Evolutionary conservation across 2,888 invertebrate species (phyloP).

Genomic region (Poecilus cupreus): DNA sequence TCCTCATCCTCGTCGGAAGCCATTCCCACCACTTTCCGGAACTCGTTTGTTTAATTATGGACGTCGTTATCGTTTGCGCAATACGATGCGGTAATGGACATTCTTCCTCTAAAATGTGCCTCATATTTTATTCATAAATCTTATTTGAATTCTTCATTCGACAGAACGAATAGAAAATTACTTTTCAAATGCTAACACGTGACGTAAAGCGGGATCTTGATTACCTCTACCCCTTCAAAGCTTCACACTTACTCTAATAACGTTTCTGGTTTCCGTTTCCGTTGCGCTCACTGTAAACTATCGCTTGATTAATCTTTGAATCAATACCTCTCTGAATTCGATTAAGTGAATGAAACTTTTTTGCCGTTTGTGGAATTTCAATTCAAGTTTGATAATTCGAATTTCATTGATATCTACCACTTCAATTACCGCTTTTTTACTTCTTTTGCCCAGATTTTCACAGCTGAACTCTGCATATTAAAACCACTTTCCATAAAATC

Average conservation of each 20-base stretch:
- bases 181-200: constrained; percentile 54
- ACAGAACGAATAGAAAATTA: constrained; percentile 51
- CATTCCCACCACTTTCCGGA: not conserved
- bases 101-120: constrained; percentile 48
- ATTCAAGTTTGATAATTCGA: constrained; percentile 31
- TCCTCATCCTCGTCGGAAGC: no score
- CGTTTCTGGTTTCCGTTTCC: constrained; percentile 39
- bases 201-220: constrained; percentile 27
- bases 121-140: constrained; percentile 54
- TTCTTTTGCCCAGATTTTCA: not conserved
- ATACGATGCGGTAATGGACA: constrained; percentile 45
- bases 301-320: constrained; percentile 64
- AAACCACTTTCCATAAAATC: not conserved
- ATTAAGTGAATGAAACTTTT: constrained; percentile 38
- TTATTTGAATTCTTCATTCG: constrained; percentile 54
- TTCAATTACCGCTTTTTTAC: constrained; percentile 21
- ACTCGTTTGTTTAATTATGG: constrained; percentile 47
- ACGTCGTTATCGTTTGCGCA: constrained; percentile 44
- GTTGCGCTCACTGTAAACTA: constrained; percentile 26
- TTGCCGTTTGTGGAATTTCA: constrained; percentile 22
- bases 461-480: not conserved
- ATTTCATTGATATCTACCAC: constrained; percentile 30
- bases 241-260: constrained; percentile 45
- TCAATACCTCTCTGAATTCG: constrained; percentile 62
- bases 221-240: constrained; percentile 4